Base-by-base conservation (phyloP, 2,888 invertebrate species). In the Tachina grossa region DNA sequence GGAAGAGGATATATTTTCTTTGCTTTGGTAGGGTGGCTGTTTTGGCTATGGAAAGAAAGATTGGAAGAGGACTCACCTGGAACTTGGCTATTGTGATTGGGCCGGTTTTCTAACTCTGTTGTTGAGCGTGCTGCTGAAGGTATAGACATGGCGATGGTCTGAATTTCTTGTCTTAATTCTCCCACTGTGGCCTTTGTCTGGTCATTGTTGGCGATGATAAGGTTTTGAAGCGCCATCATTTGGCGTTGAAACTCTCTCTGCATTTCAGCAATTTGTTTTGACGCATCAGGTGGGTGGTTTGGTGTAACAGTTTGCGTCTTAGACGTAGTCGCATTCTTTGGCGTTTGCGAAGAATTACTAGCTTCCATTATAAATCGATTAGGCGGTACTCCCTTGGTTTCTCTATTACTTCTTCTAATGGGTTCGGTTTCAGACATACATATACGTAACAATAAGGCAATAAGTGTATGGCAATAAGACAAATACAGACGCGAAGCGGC, bases 1-100 rank as follows among this genome's bases (percentile, higher is more conserved):
- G 61, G 74, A 4, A 75, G 41, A 1, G 74, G 74, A n/a, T 75
- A 75, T 14, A 75, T 75, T 51, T 75, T 75, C 43, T 63, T 61
- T 47, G 31, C 4, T 31, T 31, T 31, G 31, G 31, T 31, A 31
- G 31, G 31, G 31, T 31, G 31, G 31, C 31, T 31, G 31, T 31
- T 31, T 31, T 31, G 31, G 31, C 31, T 31, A 31, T 31, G 31
- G 31, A 31, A 31, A 31, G 31, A 31, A 31, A 31, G 31, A 31
- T 31, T 31, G 31, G 31, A 31, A 31, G 31, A 31, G 31, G 31
- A 31, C 31, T 31, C 31, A 31, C 31, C 31, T 31, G 3, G 4
- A 31, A 31, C 31, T 31, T 2, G 31, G 4, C 0, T 31, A 31
- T 4, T 31, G 4, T 31, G 31, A 31, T 4, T 31, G 31, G 31